These are phyloP conservation scores for Euwallacea similis DNA, from an alignment of 1,140 invertebrate genomes.

Conservation along the genomic window DNA sequence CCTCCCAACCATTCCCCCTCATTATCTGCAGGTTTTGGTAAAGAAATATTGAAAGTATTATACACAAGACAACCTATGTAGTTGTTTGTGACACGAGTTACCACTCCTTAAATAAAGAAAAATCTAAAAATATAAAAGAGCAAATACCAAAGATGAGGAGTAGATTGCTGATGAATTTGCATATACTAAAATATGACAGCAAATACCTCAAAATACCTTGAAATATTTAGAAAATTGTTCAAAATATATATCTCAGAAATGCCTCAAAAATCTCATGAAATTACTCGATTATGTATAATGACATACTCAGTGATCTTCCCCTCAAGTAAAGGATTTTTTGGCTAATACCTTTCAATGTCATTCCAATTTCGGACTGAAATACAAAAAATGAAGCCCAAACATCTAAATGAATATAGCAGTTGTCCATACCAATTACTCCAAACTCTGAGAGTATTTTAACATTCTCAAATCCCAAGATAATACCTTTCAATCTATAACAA, in stretches of 20 bases:
- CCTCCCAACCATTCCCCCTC: constrained; percentile 61
- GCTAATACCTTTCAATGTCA: constrained; percentile 56
- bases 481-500: constrained; percentile 59
- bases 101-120: constrained; percentile 56
- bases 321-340: no score
- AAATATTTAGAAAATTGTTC: neutral
- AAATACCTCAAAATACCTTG: neutral
- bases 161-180: neutral
- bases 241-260: no score
- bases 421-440: constrained; percentile 60
- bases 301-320: neutral
- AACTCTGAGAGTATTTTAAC: constrained; percentile 59
- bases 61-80: constrained; percentile 67
- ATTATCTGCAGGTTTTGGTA: constrained; percentile 57
- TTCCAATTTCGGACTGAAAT: constrained; percentile 60
- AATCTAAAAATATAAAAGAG: no score
- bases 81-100: constrained; percentile 64
- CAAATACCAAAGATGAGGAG: neutral
- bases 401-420: constrained; percentile 63
- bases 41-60: constrained; percentile 66
- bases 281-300: neutral
- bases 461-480: constrained; percentile 66
- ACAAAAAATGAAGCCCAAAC: constrained; percentile 67
- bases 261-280: no score
- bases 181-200: no score